phyloP scores from a whole-genome alignment of 2,888 invertebrate species.

The Tribolium freemani region DNA sequence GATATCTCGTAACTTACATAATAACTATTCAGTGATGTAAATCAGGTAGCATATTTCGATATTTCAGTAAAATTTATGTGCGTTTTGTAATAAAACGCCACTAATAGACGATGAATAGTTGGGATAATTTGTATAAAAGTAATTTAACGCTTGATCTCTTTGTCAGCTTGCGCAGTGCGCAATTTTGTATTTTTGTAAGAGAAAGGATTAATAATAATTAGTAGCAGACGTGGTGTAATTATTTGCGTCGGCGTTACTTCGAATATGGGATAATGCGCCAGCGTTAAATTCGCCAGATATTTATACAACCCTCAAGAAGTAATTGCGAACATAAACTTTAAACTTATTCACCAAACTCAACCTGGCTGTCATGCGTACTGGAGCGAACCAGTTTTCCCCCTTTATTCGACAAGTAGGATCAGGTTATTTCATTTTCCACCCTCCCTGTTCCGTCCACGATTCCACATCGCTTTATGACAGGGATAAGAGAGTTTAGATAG shows the following conservation, averaged over 20 bases:
- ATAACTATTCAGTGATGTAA: neutral
- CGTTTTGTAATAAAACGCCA: neutral
- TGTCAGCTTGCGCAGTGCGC: neutral
- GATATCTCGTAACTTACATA: neutral
- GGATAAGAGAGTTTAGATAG: slow-evolving; percentile 56
- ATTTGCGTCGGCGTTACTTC: neutral
- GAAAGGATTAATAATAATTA: neutral
- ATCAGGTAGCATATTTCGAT: neutral
- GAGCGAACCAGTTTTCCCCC: slow-evolving; percentile 23
- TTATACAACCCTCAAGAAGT: slow-evolving; percentile 42
- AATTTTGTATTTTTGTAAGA: neutral
- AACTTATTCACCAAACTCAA: slow-evolving; percentile 38
- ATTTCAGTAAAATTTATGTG: neutral
- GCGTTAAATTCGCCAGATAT: slow-evolving; percentile 37
- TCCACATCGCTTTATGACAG: slow-evolving; percentile 55
- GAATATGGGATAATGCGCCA: slow-evolving; percentile 28
- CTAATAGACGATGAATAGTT: neutral
- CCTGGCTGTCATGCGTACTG: slow-evolving; percentile 37
- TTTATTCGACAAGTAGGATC: slow-evolving; percentile 46
- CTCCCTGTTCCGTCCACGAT: slow-evolving; percentile 51
- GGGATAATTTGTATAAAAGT: neutral
- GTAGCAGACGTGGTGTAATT: neutral
- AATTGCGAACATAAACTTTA: slow-evolving; percentile 44
- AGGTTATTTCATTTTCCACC: slow-evolving; percentile 56
- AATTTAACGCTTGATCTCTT: neutral